Evolutionary conservation across 2,113 vertebrate species (phyloP), one percentile per base, ranked within the genome.

Genomic region (Ondatra zibethicus): DNA sequence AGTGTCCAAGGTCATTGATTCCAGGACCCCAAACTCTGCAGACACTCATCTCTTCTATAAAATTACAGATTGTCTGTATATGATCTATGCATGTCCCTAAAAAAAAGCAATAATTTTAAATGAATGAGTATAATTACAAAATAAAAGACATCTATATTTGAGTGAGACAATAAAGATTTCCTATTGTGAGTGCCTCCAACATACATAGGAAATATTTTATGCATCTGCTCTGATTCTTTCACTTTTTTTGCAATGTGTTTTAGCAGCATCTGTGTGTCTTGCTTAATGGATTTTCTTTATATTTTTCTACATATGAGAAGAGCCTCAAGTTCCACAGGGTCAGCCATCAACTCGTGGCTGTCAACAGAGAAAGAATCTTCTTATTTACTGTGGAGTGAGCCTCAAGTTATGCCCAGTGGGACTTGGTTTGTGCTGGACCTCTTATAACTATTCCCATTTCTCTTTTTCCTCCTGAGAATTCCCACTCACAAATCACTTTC

Each of bases 81-180:
- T 65, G 68, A 90, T 16, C 52, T 89, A 29, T 82, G 10, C 33
- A 39, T 47, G 13, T 78, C 76, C 50, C 29, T 23, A 31, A 73
- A 87, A 87, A 50, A 27, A 33, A n/a, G n/a, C 39, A 65, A 2
- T 65, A 75, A 58, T 86, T 96, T 92, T 85, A 84, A 78, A 93
- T 47, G 19, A 84, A 84, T 85, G 33, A 85, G 76, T 12, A 73
- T 31, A 85, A 6, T 91, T 25, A 92, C 31, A 7, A 95, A 89
- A 50, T 66, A 42, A 82, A 82, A 78, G 4, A 0, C 50, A 45
- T 77, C 63, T 4, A 36, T 63, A 63, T 14, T 72, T 21, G 70
- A 72, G 39, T 81, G 39, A 78, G 92, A 82, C 27, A 68, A 5
- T 76, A 9, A 55, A 89, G 33, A 65, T 50, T 86, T 96, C 27